These are phyloP conservation scores for Tigriopus californicus DNA, from an alignment of 2,888 invertebrate genomes.

Conservation along the genomic window DNA sequence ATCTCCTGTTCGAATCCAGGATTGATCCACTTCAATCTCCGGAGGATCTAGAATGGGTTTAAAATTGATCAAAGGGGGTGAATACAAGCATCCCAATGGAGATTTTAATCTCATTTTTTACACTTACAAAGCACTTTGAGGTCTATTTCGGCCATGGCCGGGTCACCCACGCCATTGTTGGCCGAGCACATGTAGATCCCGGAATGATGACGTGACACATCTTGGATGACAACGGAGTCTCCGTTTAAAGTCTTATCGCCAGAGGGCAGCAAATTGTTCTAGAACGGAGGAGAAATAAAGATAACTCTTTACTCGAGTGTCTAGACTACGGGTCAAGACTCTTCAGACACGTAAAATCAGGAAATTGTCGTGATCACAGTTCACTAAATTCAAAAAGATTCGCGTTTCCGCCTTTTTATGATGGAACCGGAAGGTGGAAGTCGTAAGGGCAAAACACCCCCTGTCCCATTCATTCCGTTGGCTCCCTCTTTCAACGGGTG, in stretches of 20 bases:
- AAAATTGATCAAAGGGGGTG: background rate
- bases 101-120: background rate
- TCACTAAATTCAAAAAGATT: no score
- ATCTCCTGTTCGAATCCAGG: conserved; percentile 49
- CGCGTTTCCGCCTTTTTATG: no score
- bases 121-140: conserved; percentile 45
- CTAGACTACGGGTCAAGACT: background rate
- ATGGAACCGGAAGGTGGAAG: no score
- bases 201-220: conserved; percentile 41
- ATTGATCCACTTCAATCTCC: conserved; percentile 46
- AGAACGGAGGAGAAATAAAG: conserved; percentile 13
- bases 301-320: background rate
- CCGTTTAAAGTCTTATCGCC: conserved; percentile 45
- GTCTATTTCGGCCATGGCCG: conserved; percentile 42
- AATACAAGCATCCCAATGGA: background rate
- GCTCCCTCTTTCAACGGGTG: no score
- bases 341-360: no score
- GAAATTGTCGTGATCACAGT: no score
- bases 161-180: conserved; percentile 45
- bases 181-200: conserved; percentile 34
- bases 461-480: no score
- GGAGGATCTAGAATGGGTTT: conserved; percentile 38
- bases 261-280: conserved; percentile 36
- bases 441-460: no score
- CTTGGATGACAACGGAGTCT: conserved; percentile 41